Evolutionary conservation across 2,797 vertebrate genomes (phyloP).

Genomic region (Phylloscopus collybita): DNA sequence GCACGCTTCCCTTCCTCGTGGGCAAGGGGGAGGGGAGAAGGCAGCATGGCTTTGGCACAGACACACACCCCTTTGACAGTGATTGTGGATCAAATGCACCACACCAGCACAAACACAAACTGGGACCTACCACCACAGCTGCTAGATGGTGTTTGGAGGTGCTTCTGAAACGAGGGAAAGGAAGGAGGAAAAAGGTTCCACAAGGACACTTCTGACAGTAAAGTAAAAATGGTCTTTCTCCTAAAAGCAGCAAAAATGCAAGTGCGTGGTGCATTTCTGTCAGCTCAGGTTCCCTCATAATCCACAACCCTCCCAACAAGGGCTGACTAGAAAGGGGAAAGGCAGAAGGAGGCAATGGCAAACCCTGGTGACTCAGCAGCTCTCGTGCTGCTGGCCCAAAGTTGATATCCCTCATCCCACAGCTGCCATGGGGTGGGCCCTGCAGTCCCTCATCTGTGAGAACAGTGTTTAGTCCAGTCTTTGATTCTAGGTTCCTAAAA

Average conservation of each 20-base stretch:
- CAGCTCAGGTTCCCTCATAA: not conserved
- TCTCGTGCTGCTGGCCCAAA: not conserved
- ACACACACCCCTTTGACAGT: not conserved
- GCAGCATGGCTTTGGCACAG: not conserved
- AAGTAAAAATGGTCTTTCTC: not conserved
- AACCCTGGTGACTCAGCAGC: not conserved
- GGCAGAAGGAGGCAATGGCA: not conserved
- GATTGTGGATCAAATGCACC: not conserved
- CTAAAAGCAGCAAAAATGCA: not conserved
- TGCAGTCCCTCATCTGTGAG: not conserved
- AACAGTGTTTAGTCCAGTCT: not conserved
- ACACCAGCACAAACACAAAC: not conserved
- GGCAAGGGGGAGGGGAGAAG: accelerated
- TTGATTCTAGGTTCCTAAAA: not conserved
- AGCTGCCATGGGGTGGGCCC: not conserved
- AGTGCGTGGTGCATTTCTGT: not conserved
- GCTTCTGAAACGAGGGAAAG: not conserved
- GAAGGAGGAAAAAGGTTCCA: not conserved
- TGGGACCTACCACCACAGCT: accelerated
- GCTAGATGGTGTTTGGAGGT: not conserved
- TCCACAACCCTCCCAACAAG: accelerated
- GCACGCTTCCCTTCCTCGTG: not conserved
- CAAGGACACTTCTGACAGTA: not conserved
- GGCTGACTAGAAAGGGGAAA: not conserved
- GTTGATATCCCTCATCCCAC: not conserved